Evolutionary conservation across 2,888 invertebrate genomes (phyloP).

Genomic region (Perizoma flavofasciatum): DNA sequence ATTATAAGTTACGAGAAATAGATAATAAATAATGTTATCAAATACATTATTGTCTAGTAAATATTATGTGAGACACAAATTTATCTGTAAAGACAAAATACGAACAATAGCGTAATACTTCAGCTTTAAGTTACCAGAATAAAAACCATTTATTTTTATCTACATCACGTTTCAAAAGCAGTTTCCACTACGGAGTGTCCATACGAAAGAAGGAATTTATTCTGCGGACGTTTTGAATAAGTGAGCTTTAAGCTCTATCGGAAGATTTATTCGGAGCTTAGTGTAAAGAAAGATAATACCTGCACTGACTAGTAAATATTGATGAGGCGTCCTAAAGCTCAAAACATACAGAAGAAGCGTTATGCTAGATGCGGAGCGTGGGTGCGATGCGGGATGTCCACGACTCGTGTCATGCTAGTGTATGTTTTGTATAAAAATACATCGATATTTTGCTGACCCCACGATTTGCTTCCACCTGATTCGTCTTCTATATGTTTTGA

Average conservation of each 20-base stretch:
- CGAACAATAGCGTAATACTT: conserved; percentile 1
- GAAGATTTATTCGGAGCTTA: conserved; percentile 31
- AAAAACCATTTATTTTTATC: conserved; percentile 34
- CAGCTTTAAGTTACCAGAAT: conserved; percentile 1
- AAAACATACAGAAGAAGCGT: too few species aligned
- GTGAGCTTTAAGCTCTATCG: conserved; percentile 31
- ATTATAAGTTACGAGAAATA: too few species aligned
- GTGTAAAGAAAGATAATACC: conserved; percentile 28
- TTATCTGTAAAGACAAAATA: neutral
- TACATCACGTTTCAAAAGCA: conserved; percentile 32
- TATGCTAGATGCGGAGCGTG: too few species aligned
- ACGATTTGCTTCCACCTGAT: too few species aligned
- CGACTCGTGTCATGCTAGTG: too few species aligned
- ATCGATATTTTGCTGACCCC: too few species aligned
- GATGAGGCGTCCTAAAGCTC: neutral
- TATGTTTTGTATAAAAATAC: too few species aligned
- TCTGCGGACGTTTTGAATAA: conserved; percentile 30
- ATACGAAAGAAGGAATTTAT: conserved; percentile 34
- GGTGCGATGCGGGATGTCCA: too few species aligned
- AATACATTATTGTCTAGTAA: too few species aligned
- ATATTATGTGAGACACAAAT: too few species aligned
- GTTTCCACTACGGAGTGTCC: conserved; percentile 29
- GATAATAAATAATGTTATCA: too few species aligned
- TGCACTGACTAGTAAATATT: conserved; percentile 25
- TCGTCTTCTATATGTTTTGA: too few species aligned